Conservation (phyloP, 2,888 invertebrate genomes). For the Liodrosophila aerea region DNA sequence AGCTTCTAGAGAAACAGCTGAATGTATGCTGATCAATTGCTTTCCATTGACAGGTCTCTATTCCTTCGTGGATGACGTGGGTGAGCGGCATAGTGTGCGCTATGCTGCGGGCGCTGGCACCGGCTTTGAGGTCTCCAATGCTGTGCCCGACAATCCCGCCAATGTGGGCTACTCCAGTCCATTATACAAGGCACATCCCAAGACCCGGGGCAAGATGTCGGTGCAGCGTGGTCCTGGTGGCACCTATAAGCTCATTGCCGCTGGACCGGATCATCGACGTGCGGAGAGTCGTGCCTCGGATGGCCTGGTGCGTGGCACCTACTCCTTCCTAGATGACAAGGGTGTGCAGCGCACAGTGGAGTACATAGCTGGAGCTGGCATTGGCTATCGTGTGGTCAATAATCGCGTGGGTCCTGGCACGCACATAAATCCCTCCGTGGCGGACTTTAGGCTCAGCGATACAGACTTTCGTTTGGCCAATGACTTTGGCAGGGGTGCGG, state of each 20-base stretch:
- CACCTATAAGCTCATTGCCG: constrained; percentile 89
- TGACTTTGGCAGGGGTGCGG: constrained; percentile 77
- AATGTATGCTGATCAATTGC: too few relatives aligned
- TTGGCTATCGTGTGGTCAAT: constrained; percentile 89
- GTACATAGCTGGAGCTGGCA: constrained; percentile 89
- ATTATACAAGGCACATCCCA: constrained; percentile 85
- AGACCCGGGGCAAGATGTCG: constrained; percentile 87
- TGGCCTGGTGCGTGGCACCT: constrained; percentile 89
- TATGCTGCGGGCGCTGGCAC: constrained; percentile 90
- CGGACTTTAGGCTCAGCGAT: constrained; percentile 83
- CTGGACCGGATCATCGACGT: constrained; percentile 89
- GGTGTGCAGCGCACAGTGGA: constrained; percentile 90
- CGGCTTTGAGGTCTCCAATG: constrained; percentile 90
- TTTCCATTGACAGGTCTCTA: constrained; percentile 84
- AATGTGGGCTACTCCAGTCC: constrained; percentile 87
- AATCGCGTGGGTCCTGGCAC: constrained; percentile 86
- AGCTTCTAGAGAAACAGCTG: too few relatives aligned
- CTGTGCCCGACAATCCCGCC: constrained; percentile 86
- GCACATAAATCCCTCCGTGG: constrained; percentile 83
- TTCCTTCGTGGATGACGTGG: constrained; percentile 89
- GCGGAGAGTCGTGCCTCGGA: constrained; percentile 88
- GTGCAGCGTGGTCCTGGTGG: constrained; percentile 89
- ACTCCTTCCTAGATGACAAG: constrained; percentile 90
- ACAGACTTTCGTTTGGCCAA: constrained; percentile 78
- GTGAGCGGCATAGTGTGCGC: constrained; percentile 89